These are phyloP conservation scores for Dolichoris vasculosae DNA, from an alignment of 1,140 invertebrate species.

Conservation along the genomic window DNA sequence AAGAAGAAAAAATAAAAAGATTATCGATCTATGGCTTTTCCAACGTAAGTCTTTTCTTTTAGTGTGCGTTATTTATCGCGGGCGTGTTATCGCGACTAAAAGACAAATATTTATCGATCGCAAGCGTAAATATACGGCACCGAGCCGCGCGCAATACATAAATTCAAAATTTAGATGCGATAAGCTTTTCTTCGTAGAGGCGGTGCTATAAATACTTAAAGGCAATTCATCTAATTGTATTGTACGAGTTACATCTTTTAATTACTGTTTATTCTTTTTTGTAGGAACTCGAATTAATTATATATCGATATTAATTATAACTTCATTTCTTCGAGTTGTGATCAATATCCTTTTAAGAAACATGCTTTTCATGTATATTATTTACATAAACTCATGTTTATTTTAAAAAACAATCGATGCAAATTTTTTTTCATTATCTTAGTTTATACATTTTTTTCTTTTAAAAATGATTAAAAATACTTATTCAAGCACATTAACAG, in stretches of 20 bases:
- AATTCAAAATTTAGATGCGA: constrained; percentile 9
- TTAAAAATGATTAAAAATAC: too few species aligned
- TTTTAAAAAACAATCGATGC: too few species aligned
- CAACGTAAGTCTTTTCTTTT: not conserved
- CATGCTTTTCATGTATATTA: too few species aligned
- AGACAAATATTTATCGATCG: constrained; percentile 45
- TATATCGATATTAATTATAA: not conserved
- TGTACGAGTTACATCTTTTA: not conserved
- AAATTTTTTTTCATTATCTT: too few species aligned
- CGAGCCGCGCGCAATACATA: not conserved
- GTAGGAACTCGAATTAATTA: not conserved
- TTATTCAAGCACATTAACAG: too few species aligned
- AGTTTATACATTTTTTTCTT: too few species aligned
- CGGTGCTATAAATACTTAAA: not conserved
- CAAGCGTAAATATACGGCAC: constrained; percentile 15
- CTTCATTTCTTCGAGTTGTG: too few species aligned
- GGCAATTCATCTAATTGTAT: not conserved
- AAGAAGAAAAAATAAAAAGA: not conserved
- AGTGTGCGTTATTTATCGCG: constrained; percentile 26
- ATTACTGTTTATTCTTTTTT: not conserved
- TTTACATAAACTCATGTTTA: too few species aligned
- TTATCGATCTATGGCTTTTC: constrained; percentile 19
- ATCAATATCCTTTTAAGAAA: too few species aligned
- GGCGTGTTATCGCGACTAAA: constrained; percentile 33
- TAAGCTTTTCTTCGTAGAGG: not conserved